phyloP scores from a whole-genome alignment of 53 echinoderm and acorn worm species.

The Echinometra lucunter region DNA sequence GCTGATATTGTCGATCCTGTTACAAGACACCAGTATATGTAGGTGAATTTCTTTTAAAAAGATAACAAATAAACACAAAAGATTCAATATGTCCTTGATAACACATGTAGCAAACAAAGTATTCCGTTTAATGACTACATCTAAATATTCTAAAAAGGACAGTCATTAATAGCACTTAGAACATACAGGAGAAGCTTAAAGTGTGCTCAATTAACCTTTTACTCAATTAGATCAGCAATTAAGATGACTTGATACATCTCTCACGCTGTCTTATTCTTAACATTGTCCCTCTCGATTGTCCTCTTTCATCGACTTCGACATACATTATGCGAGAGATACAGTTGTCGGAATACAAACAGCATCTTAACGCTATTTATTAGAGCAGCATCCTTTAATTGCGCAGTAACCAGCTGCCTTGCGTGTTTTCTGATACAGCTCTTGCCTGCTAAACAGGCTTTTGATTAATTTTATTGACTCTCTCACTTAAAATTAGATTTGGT shows the following conservation, averaged over 20 bases:
- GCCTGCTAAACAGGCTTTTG: neutral
- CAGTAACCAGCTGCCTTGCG: neutral
- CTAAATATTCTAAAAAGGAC: neutral
- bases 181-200: neutral
- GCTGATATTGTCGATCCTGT: too few relatives aligned
- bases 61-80: too few relatives aligned
- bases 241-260: neutral
- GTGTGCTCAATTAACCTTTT: slow-evolving; percentile 9
- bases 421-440: neutral
- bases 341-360: neutral
- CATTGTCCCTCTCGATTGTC: neutral
- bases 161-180: neutral
- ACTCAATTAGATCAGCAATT: slow-evolving; percentile 41
- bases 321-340: neutral
- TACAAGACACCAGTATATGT: too few relatives aligned
- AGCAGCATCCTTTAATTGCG: slow-evolving; percentile 28
- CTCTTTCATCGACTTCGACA: neutral
- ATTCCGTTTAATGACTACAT: neutral
- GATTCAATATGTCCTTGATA: too few relatives aligned
- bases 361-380: neutral
- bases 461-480: slow-evolving; percentile 3
- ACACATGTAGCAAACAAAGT: neutral
- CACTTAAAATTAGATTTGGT: slow-evolving; percentile 4
- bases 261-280: neutral
- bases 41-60: too few relatives aligned